Base-by-base conservation (phyloP, 2,113 vertebrate species). In the Mobula hypostoma region DNA sequence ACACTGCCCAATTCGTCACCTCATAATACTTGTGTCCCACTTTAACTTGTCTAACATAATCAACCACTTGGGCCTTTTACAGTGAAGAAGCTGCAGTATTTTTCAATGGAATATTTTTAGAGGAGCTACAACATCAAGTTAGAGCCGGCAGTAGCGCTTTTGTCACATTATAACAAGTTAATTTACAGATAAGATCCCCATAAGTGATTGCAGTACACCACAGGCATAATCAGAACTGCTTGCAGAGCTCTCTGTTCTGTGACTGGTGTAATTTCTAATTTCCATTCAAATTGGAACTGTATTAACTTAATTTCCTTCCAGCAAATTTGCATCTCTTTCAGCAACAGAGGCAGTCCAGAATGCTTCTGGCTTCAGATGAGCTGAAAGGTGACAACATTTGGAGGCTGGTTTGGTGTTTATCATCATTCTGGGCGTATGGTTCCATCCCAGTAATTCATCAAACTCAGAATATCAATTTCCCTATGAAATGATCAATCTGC, bases 261-360 rank as follows among this genome's bases (percentile, higher is more conserved):
- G 70, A 29, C 70, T 74, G 36, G 91, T 93, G 21, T 93, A 93
- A 93, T 74, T 93, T 74, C 70, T 93, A 93, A 93, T 93, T 93
- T 93, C 91, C 70, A 93, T 93, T 93, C 91, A 93, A 93, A 93
- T 93, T 93, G 91, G 70, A 93, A 93, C 74, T 93, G 91, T 93
- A 93, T 93, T 93, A 70, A 93, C 68, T 92, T 92, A 93, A 93
- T 93, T 93, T 93, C 72, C 91, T 93, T 74, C 91, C 24, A 70
- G 91, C 91, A 93, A 74, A 93, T 93, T 93, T 93, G 91, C 70
- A 93, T 93, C 91, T 56, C 21, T 48, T 93, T 93, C 40, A 74
- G 91, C 40, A 29, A 40, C 17, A 91, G n/a, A 68, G 63, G 63
- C 88, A 68, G 68, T 21, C 91, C 9, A 56, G 11, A 24, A 85